These are phyloP conservation scores for Nannoperca australis DNA, from an alignment of 2,797 vertebrate genomes.

Conservation along the genomic window DNA sequence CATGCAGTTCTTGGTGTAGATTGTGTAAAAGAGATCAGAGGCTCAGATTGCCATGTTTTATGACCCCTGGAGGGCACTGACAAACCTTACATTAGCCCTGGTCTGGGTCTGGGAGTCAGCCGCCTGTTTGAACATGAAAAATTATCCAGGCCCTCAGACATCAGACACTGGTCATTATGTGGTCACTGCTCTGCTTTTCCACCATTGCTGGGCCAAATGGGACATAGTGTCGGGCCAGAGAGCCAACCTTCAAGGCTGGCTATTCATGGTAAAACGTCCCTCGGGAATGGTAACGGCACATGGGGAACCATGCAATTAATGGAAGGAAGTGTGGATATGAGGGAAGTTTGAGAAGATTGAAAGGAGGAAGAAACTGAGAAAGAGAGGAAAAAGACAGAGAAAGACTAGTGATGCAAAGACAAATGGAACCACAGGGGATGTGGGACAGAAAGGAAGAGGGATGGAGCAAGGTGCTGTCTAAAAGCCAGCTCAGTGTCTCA, in stretches of 20 bases:
- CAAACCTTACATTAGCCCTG: constrained; percentile 74
- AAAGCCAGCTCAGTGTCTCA: constrained; percentile 64
- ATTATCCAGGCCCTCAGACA: constrained; percentile 84
- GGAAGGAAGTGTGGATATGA: constrained; percentile 55
- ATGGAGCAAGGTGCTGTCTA: constrained; percentile 41
- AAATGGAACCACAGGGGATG: constrained; percentile 26
- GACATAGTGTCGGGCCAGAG: constrained; percentile 70
- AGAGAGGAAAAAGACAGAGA: constrained; percentile 13
- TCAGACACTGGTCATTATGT: constrained; percentile 85
- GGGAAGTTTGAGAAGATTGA: constrained; percentile 39
- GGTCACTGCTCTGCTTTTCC: constrained; percentile 81
- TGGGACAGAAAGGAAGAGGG: constrained; percentile 34
- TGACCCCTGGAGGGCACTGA: constrained; percentile 72
- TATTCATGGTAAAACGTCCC: constrained; percentile 75
- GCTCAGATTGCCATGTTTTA: constrained; percentile 73
- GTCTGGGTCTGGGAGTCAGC: constrained; percentile 75
- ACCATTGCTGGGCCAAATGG: constrained; percentile 79
- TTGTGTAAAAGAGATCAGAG: constrained; percentile 65
- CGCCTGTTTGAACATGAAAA: constrained; percentile 82
- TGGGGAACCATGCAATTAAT: constrained; percentile 78
- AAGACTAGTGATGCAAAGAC: constrained; percentile 28
- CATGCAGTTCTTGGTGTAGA: constrained; percentile 32
- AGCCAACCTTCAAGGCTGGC: constrained; percentile 75
- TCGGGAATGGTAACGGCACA: constrained; percentile 65
- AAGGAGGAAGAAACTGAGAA: constrained; percentile 20